These are phyloP conservation scores for Dendrolimus houi DNA, from an alignment of 2,888 invertebrate species.

Conservation along the genomic window DNA sequence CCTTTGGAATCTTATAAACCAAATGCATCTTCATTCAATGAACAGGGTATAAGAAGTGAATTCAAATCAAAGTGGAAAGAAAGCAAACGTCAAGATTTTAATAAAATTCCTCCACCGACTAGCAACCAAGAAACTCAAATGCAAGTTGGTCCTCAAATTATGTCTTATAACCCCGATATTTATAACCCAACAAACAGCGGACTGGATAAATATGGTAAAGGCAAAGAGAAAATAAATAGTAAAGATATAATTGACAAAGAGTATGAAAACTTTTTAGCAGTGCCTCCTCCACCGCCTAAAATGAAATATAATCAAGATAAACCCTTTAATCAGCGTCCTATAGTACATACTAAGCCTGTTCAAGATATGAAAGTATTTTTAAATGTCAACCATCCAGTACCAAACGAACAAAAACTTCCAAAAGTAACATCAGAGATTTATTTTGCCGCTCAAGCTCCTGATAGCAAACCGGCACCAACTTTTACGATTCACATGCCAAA, in stretches of 20 bases:
- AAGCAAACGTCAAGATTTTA: conserved; percentile 43
- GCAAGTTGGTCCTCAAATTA: conserved; percentile 63
- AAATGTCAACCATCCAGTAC: conserved; percentile 62
- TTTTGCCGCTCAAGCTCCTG: conserved; percentile 60
- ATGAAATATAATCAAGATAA: conserved; percentile 48
- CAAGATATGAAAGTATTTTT: conserved; percentile 66
- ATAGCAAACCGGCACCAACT: conserved; percentile 49
- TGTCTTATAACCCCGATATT: conserved; percentile 55
- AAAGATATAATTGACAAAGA: conserved; percentile 63
- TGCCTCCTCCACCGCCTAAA: conserved; percentile 67
- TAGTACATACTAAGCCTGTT: conserved; percentile 58
- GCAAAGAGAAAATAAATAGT: conserved; percentile 33
- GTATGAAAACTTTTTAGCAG: conserved; percentile 66
- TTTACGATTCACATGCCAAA: conserved; percentile 60
- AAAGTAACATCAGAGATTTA: conserved; percentile 72
- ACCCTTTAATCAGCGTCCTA: conserved; percentile 50
- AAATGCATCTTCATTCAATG: conserved; percentile 25
- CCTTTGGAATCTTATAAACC: conserved; percentile 29
- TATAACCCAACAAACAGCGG: conserved; percentile 45
- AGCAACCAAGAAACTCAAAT: conserved; percentile 67
- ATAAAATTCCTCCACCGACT: conserved; percentile 57
- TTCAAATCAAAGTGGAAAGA: conserved; percentile 53
- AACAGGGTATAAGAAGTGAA: conserved; percentile 38
- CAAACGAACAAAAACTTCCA: conserved; percentile 49
- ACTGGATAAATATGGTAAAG: conserved; percentile 42